These are phyloP conservation scores for Phorcus lineatus DNA, from an alignment of 2,888 invertebrate genomes.

Conservation along the genomic window DNA sequence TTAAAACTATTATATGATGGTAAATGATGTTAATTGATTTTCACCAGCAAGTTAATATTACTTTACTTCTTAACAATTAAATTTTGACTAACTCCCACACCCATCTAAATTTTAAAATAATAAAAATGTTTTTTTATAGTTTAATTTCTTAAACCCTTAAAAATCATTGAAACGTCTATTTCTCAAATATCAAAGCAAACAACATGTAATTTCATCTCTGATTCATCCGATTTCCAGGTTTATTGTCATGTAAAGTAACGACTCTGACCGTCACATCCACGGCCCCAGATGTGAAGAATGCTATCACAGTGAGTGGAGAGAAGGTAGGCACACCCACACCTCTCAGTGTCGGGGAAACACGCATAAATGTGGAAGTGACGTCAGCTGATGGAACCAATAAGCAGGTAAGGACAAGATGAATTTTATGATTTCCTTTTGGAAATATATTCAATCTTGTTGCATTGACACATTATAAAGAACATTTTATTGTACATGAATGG, in stretches of 20 bases:
- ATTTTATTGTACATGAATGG: too few relatives aligned
- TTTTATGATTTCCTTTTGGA: too few relatives aligned
- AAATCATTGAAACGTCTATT: too few relatives aligned
- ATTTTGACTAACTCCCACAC: too few relatives aligned
- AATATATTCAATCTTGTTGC: too few relatives aligned
- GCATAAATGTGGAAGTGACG: conserved; percentile 65
- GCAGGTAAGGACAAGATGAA: conserved; percentile 53
- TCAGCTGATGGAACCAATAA: conserved; percentile 72
- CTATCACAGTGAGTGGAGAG: conserved; percentile 59
- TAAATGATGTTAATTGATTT: not conserved
- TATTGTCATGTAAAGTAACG: conserved; percentile 62
- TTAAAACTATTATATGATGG: not conserved
- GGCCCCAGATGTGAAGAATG: conserved; percentile 69
- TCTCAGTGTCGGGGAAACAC: conserved; percentile 69
- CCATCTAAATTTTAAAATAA: too few relatives aligned
- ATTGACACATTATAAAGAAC: too few relatives aligned
- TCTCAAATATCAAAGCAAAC: not conserved
- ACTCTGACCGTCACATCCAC: conserved; percentile 59
- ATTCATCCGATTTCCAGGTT: conserved; percentile 49
- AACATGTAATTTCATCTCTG: too few relatives aligned
- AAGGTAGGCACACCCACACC: conserved; percentile 55
- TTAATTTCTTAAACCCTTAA: too few relatives aligned
- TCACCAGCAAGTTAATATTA: too few relatives aligned
- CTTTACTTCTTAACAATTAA: too few relatives aligned
- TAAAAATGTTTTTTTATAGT: too few relatives aligned